phyloP scores from a whole-genome alignment of 2,797 vertebrate genomes.

The Rachycentron canadum region DNA sequence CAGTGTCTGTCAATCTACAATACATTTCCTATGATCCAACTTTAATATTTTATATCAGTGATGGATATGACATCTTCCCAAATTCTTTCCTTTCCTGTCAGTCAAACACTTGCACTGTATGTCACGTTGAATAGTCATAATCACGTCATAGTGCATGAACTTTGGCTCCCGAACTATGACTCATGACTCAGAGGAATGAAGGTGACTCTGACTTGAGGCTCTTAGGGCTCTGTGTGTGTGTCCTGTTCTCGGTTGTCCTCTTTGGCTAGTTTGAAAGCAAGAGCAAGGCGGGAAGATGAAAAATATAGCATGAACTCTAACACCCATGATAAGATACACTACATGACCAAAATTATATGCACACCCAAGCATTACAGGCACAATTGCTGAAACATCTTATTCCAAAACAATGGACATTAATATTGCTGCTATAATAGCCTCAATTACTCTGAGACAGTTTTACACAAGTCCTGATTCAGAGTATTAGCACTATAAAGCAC shows the following conservation, averaged over 20 bases:
- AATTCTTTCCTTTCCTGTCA: slow-evolving; percentile 18
- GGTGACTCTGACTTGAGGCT: slow-evolving; percentile 50
- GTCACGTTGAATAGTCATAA: slow-evolving; percentile 16
- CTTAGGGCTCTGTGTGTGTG: slow-evolving; percentile 10
- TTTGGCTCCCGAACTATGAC: slow-evolving; percentile 56
- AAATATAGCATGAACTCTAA: neutral
- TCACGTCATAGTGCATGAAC: slow-evolving; percentile 50
- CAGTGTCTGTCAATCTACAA: slow-evolving; percentile 24
- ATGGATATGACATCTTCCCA: slow-evolving; percentile 18
- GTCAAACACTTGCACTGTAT: slow-evolving; percentile 18
- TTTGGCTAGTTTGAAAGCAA: slow-evolving; percentile 38
- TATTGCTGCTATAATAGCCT: slow-evolving; percentile 9
- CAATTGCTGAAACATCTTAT: neutral
- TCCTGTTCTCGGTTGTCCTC: slow-evolving; percentile 28
- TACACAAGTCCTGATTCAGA: slow-evolving; percentile 2
- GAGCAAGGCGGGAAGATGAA: neutral
- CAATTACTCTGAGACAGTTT: slow-evolving; percentile 6
- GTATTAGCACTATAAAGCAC: slow-evolving; percentile 5
- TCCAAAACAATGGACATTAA: slow-evolving; percentile 1
- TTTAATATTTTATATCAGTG: slow-evolving; percentile 31
- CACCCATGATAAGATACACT: neutral
- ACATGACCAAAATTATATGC: neutral
- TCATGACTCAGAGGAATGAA: slow-evolving; percentile 55
- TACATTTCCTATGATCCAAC: slow-evolving; percentile 37
- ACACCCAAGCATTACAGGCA: neutral